Evolutionary conservation across 2,113 vertebrate genomes (phyloP), one percentile per base, ranked within the genome.

Genomic region (Malurus alboscapulatus): DNA sequence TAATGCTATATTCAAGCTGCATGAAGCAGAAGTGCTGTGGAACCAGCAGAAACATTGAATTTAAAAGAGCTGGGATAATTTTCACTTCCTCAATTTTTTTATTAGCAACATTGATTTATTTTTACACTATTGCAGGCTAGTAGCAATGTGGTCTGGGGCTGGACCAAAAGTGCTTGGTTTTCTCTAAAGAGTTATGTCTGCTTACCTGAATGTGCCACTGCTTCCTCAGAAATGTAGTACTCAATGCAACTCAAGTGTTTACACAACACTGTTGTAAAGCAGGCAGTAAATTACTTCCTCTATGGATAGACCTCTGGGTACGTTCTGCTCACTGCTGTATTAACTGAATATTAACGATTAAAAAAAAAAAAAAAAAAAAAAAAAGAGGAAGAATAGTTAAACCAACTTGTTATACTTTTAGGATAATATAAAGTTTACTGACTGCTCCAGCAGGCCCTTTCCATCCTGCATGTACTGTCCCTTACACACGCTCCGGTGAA

Each of bases 221-320:
- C 29, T 94, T 5, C 42, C 72, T 51, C 26, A 86, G 72, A 92
- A 96, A 94, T 77, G 67, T 63, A 51, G 67, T 71, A 58, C 71
- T 87, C 74, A 65, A 80, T 54, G 55, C 71, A 57, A 45, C 62
- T 91, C 26, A 69, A 80, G 71, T 80, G 85, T 93, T 93, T 85
- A 83, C 75, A 87, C 51, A 85, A 67, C 42, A 48, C 69, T 47
- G 26, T 62, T 91, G 81, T 89, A 82, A 81, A 95, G 75, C 16
- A 48, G 67, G 79, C 82, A 54, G 44, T 88, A 92, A 94, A 94
- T 94, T 54, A 95, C 75, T 95, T 95, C 88, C 82, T 90, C 85
- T 80, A 62, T 78, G 73, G 34, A 59, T 47, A 84, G 73, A 81
- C 34, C 32, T 38, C 45, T 68, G 71, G 14, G 51, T 90, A 80